These are phyloP conservation scores for Ophion ellenae DNA, from an alignment of 2,888 invertebrate genomes.

Conservation along the genomic window DNA sequence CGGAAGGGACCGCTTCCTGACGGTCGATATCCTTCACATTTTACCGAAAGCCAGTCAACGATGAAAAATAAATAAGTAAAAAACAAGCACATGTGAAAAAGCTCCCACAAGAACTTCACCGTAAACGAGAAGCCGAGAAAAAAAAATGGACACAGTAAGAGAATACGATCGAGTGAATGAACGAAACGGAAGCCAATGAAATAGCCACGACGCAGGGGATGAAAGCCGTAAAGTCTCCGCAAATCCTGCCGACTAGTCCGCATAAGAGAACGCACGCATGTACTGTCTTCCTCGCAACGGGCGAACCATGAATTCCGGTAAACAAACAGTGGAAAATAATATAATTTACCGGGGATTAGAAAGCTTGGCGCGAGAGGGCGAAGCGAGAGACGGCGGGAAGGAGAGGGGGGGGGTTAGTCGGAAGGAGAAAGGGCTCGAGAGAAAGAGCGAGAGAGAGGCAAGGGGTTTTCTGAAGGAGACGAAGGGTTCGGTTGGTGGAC, in stretches of 20 bases:
- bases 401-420: slow-evolving; percentile 1
- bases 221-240: slow-evolving; percentile 83
- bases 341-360: slow-evolving; percentile 84
- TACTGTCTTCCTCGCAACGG: slow-evolving; percentile 69
- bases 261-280: slow-evolving; percentile 14
- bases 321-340: slow-evolving; percentile 84
- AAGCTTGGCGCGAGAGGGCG: slow-evolving; percentile 60
- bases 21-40: no score
- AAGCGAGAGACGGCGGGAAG: slow-evolving; percentile 28
- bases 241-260: slow-evolving; percentile 75
- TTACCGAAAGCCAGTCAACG: neutral
- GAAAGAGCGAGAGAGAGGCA: slow-evolving; percentile 42
- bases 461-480: slow-evolving; percentile 72
- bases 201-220: slow-evolving; percentile 34
- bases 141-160: neutral
- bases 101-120: neutral
- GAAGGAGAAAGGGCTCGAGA: slow-evolving; percentile 69
- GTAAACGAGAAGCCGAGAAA: neutral
- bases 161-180: slow-evolving; percentile 15
- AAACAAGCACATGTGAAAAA: neutral
- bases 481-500: slow-evolving; percentile 63
- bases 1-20: no score
- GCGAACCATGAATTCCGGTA: slow-evolving; percentile 78
- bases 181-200: slow-evolving; percentile 51
- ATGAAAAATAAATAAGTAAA: neutral